These are phyloP conservation scores for Idaea aversata DNA, from an alignment of 2,888 invertebrate species.

Conservation along the genomic window DNA sequence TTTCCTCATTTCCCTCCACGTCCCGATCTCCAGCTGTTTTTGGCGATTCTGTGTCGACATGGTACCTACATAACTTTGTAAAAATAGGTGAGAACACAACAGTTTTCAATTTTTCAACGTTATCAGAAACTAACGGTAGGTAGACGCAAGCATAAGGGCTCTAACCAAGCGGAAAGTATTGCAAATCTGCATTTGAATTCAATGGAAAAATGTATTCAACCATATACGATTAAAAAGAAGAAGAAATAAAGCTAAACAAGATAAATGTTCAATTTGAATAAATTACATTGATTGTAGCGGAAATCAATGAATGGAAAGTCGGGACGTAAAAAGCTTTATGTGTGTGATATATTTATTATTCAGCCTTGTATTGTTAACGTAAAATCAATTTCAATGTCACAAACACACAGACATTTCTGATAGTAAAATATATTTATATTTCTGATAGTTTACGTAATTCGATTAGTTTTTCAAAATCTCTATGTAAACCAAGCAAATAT, in stretches of 20 bases:
- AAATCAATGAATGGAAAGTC: constrained; percentile 2
- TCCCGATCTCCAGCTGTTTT: too few species aligned
- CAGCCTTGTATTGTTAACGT: not conserved
- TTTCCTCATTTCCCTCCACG: too few species aligned
- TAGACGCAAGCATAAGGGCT: not conserved
- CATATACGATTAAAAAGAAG: constrained; percentile 8
- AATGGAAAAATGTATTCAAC: constrained; percentile 5
- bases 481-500: too few species aligned
- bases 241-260: constrained; percentile 4
- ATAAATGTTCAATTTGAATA: constrained; percentile 7
- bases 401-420: not conserved
- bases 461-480: too few species aligned
- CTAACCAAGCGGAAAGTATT: constrained; percentile 8
- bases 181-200: constrained; percentile 6
- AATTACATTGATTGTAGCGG: constrained; percentile 1
- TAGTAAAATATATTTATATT: not conserved
- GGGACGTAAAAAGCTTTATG: not conserved
- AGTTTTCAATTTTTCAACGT: not conserved
- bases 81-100: too few species aligned
- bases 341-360: not conserved
- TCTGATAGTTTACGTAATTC: too few species aligned
- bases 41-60: too few species aligned
- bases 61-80: too few species aligned
- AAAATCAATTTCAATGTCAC: not conserved
- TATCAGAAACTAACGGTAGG: not conserved